Evolutionary conservation across 2,113 vertebrate species (phyloP), one percentile per base, ranked within the genome.

Genomic region (Sterrhoptilus dennistouni): DNA sequence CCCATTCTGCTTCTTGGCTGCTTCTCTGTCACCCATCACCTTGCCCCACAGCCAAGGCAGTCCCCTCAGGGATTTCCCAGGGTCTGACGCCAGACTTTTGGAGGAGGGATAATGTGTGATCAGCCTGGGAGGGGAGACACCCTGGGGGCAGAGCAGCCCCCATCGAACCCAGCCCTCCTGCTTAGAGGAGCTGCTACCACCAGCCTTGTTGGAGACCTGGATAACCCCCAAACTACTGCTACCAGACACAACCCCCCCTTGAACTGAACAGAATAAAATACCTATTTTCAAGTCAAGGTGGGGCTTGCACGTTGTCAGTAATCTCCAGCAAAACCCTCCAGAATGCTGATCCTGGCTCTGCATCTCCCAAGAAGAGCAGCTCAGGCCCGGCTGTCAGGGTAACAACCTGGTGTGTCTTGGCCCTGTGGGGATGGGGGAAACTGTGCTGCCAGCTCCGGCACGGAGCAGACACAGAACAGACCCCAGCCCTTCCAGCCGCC

Each of bases 311-410:
- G 1, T 5, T 15, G 57, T 24, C 66, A 31, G 57, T 24, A 33
- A 35, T 29, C 29, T 56, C 54, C 33, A 65, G 57, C 2, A 2
- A 56, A 61, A 5, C 20, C 64, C 8, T 4, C 11, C 61, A 6
- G 68, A 60, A 25, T 5, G 52, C 47, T 42, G 25, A 35, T 15
- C 24, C 31, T 16, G n/a, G 53, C 57, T 63, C 38, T 8, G 18
- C 42, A 3, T 5, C 15, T 12, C 31, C 36, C 0, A 0, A 2
- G 45, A 27, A 9, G 22, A 71, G 75, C 57, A 40, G 42, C 47
- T 28, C 5, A 0, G 13, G 13, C 31, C 0, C 6, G 0, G 1
- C 4, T 13, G 29, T 2, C 1, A 15, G 9, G 59, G 44, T 12
- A 80, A 38, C 20, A n/a, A 61, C 70, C 47, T 8, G 1, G 45